Base-by-base conservation (phyloP, 2,113 vertebrate genomes). In the Gobio gobio region DNA sequence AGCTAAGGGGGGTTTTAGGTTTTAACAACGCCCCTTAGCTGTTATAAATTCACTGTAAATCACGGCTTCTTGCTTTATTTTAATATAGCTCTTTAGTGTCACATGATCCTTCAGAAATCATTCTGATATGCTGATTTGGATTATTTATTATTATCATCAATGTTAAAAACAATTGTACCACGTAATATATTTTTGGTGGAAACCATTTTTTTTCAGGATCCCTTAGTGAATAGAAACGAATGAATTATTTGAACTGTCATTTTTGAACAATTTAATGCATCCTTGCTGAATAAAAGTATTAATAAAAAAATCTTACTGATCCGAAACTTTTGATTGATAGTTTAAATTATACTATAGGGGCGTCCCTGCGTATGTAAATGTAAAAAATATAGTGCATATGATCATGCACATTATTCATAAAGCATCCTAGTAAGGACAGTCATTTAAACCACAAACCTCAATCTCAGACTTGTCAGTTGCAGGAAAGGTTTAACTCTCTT, bases 401-500 rank as follows among this genome's bases (percentile, higher is more conserved):
- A 56, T 56, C 7, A 26, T 76, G 33, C 43, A 10, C 33, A 66
- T 84, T 83, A 83, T 83, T 83, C 33, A 64, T 51, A 54, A 7
- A 20, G 14, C 22, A 18, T 56, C 10, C 24, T 8, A 22, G 26
- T 49, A 78, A 83, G 78, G 33, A 58, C 82, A 66, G 36, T 49
- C 49, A 73, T 86, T 86, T 80, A 81, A 86, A 83, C 40, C 26
- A 64, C 5, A 40, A 47, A 76, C 29, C 40, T 54, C 49, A 36
- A 61, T 59, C 43, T 20, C 8, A 78, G 77, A 72, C 18, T 33
- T 80, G 74, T 84, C 83, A 72, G 73, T 22, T 76, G 72, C 29
- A 54, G 76, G 43, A 73, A 49, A 24, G 18, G 49, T 68, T 78
- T 54, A 40, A 61, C 61, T 68, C 66, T 75, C 61, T 61, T 43